A percentile compares a stretch with the other conserved stretches of the same genome.
Evolutionary conservation across 2,113 vertebrate species (phyloP).

Genomic region (Otolemur garnettii): DNA sequence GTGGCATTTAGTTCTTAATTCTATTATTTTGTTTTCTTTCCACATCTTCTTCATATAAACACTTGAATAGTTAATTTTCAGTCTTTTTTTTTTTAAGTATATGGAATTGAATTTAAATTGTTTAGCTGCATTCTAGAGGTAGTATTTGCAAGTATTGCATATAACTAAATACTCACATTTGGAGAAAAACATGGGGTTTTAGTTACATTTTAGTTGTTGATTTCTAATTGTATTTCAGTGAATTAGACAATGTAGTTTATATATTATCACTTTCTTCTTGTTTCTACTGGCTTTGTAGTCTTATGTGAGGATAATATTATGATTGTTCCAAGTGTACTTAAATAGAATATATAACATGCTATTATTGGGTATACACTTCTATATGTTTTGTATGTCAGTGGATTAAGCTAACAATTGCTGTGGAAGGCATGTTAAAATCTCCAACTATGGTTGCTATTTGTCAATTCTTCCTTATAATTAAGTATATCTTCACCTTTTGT

Average conservation of each 20-base stretch:
- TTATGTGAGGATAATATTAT: slow-evolving; percentile 1
- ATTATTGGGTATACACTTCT: not conserved
- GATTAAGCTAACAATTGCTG: not conserved
- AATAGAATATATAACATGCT: not conserved
- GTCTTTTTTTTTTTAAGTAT: not conserved
- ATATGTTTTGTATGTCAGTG: not conserved
- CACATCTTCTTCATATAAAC: not conserved
- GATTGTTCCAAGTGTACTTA: not conserved
- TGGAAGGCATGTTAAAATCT: not conserved
- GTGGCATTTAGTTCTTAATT: not conserved
- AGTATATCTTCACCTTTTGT: not conserved
- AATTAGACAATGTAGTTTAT: not conserved
- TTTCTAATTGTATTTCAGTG: slow-evolving; percentile 10
- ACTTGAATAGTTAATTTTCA: not conserved
- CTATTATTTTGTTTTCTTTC: slow-evolving; percentile 10
- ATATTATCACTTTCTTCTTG: not conserved
- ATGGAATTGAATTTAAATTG: slow-evolving; percentile 18
- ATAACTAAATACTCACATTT: not conserved
- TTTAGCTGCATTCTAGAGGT: not conserved
- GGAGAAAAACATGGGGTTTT: not conserved
- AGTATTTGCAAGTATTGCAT: not conserved
- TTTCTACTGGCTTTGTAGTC: not conserved
- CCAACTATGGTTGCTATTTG: not conserved
- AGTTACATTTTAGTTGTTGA: slow-evolving; percentile 39
- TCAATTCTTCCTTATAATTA: slow-evolving; percentile 18